Base-by-base conservation (phyloP, 2,888 invertebrate species). In the Ptycholaimellus sp. region DNA sequence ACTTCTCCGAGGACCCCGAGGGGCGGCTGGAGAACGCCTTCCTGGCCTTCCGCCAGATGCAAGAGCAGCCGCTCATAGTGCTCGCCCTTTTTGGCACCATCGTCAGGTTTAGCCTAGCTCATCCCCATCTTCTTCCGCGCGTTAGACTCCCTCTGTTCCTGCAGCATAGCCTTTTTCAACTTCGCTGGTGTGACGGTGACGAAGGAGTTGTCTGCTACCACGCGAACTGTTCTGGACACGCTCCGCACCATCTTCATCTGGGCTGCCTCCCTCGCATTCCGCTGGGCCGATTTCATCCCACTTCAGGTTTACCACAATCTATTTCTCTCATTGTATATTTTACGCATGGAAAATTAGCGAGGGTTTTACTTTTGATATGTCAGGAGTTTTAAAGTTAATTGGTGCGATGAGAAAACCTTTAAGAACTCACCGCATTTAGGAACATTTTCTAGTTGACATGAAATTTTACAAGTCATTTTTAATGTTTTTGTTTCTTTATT, bases 91-190 rank as follows among this genome's bases (percentile, higher is more conserved):
- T 68, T 37, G 73, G 75, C 69, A 65, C 64, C 17, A 41, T 47
- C 16, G 32, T 45, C 31, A 49, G 49, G 44, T 57, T 25, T 35
- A n/a, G 17, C 21, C 9, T 42, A 4, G n/a, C 16, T 27, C n/a
- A n/a, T n/a, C n/a, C n/a, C n/a, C n/a, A n/a, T n/a, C n/a, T n/a
- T n/a, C n/a, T n/a, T n/a, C n/a, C 6, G 25, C 7, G 13, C 25
- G 25, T 23, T 23, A 23, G 25, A 9, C 25, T 6, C 25, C 6
- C 7, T 23, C 6, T 6, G 25, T 7, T 7, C 5, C 18, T 52
- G 80, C 19, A 81, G 81, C 35, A 83, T 85, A 46, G 80, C 85
- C 0, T 76, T 83, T 63, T 85, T 85, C 66, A 83, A 81, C 59
- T 85, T 78, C 59, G 73, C 80, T 44, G 82, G 82, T 9, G 72